Conservation (phyloP, 1,140 invertebrate species). For the Asbolus verrucosus region DNA sequence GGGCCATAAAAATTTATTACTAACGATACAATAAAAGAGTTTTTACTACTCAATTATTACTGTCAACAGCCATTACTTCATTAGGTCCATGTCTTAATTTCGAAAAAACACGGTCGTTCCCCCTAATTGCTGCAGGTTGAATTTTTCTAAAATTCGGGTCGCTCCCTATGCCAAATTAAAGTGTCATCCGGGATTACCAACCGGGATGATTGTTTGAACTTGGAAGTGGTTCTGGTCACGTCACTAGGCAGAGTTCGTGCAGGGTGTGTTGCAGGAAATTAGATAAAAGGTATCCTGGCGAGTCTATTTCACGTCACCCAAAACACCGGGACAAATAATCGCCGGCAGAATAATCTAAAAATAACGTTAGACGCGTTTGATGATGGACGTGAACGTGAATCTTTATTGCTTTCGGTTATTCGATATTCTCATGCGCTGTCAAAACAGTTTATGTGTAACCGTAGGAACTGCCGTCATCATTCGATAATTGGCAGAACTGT, state of each 20-base stretch:
- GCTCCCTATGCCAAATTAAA: constrained; percentile 14
- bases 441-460: no score
- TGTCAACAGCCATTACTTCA: constrained; percentile 22
- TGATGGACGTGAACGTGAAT: constrained; percentile 29
- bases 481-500: no score
- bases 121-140: no score
- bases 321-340: constrained; percentile 35
- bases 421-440: no score
- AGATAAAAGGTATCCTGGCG: constrained; percentile 35
- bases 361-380: not conserved
- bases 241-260: constrained; percentile 19
- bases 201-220: constrained; percentile 24
- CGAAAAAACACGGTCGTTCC: no score
- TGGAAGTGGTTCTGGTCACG: constrained; percentile 33
- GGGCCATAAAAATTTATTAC: constrained; percentile 31
- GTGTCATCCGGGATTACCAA: constrained; percentile 29
- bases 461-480: not conserved
- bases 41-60: constrained; percentile 19
- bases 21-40: constrained; percentile 23
- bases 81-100: constrained; percentile 22
- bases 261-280: constrained; percentile 38
- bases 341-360: constrained; percentile 27
- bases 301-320: constrained; percentile 21
- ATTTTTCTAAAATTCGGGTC: constrained; percentile 2
- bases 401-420: constrained; percentile 22